Percentiles rank a stretch among this genome's conserved stretches.
These are phyloP conservation scores for Gulo gulo DNA, from an alignment of 2,113 vertebrate species.

Conservation along the genomic window DNA sequence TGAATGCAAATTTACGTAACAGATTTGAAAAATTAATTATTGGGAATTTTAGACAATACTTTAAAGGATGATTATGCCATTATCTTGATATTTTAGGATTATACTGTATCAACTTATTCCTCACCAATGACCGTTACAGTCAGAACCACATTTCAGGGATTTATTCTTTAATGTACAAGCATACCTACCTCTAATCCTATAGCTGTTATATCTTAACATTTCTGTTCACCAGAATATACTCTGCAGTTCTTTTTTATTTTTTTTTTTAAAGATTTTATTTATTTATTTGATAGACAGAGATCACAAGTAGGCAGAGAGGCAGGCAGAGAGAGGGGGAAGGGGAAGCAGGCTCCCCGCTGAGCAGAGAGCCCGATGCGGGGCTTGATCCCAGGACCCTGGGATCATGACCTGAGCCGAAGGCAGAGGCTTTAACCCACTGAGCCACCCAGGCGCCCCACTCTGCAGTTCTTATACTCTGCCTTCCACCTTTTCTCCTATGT, in stretches of 20 bases:
- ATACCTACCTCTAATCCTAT: not conserved
- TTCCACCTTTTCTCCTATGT: not conserved
- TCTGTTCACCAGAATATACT: not conserved
- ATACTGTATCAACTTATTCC: not conserved
- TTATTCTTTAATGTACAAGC: constrained; percentile 18
- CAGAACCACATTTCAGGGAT: constrained; percentile 1
- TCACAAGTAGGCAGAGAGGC: too few species aligned
- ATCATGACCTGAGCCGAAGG: too few species aligned
- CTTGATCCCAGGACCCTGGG: too few species aligned
- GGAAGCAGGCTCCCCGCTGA: too few species aligned
- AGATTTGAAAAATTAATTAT: constrained; percentile 33
- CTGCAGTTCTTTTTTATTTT: not conserved
- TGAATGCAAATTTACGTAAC: not conserved
- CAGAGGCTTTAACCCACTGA: too few species aligned
- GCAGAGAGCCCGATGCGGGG: too few species aligned
- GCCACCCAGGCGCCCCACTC: too few species aligned
- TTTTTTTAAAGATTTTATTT: too few species aligned
- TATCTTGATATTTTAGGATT: not conserved
- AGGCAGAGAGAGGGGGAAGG: too few species aligned
- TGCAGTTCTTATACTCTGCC: not conserved
- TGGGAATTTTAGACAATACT: not conserved
- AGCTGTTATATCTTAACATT: not conserved
- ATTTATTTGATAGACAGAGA: too few species aligned
- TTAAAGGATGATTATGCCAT: constrained; percentile 14
- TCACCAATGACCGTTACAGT: not conserved